Conservation (phyloP, 1,140 invertebrate genomes). For the Trichonephila inaurata region DNA sequence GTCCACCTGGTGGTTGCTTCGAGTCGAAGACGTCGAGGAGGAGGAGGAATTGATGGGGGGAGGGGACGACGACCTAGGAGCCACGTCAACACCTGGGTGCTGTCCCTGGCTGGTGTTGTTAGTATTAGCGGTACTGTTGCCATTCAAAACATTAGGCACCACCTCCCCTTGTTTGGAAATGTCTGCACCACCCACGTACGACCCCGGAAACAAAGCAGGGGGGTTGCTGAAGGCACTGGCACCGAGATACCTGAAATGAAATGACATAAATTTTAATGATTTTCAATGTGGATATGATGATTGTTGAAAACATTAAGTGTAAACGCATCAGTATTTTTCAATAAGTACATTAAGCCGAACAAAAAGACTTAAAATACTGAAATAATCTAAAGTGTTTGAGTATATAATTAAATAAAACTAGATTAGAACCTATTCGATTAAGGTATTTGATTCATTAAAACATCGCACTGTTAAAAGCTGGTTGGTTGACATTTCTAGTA, state of each 20-base stretch:
- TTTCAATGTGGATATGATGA: too few species aligned
- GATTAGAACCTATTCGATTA: too few species aligned
- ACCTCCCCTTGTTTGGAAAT: not conserved
- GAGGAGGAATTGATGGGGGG: slow-evolving; percentile 25
- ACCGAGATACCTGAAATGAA: slow-evolving; percentile 55
- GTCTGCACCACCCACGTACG: slow-evolving; percentile 32
- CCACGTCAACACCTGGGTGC: not conserved
- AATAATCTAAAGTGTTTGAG: too few species aligned
- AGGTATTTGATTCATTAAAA: too few species aligned
- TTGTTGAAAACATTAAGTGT: too few species aligned
- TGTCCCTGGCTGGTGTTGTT: not conserved
- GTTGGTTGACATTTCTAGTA: too few species aligned
- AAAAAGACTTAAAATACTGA: too few species aligned
- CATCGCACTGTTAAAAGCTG: too few species aligned
- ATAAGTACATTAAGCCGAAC: too few species aligned
- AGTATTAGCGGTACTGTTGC: not conserved
- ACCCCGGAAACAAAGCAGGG: slow-evolving; percentile 35
- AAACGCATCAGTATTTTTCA: too few species aligned
- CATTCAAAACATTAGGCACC: not conserved
- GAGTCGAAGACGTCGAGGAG: slow-evolving; percentile 58
- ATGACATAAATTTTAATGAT: not conserved
- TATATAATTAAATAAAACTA: too few species aligned
- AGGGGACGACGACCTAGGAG: not conserved
- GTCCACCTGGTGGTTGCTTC: slow-evolving; percentile 42
- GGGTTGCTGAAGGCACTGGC: slow-evolving; percentile 73